phyloP scores from a whole-genome alignment of 64 coral and sea anemone genomes.

The Actinia equina region DNA sequence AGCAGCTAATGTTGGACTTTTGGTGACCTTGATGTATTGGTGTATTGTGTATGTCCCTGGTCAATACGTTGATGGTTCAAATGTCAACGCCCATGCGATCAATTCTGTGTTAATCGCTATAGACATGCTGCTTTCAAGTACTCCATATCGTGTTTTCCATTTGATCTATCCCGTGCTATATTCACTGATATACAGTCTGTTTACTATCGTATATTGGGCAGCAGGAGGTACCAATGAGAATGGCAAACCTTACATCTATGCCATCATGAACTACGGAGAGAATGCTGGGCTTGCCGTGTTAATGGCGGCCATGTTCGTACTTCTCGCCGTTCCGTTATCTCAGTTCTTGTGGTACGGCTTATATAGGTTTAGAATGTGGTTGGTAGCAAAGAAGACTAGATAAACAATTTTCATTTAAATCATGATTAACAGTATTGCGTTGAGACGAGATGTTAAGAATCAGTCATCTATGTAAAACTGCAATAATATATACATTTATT shows the following conservation, averaged over 20 bases:
- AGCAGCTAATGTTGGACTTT: constrained; percentile 47
- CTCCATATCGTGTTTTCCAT: constrained; percentile 73
- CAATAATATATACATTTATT: no score
- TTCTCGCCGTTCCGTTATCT: constrained; percentile 53
- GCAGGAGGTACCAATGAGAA: constrained; percentile 40
- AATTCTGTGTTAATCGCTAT: constrained; percentile 76
- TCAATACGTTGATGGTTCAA: constrained; percentile 38
- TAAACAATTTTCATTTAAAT: neutral
- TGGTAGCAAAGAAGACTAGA: neutral
- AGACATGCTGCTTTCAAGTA: constrained; percentile 31
- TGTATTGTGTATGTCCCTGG: constrained; percentile 57
- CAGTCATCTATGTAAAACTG: no score
- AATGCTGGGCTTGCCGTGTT: constrained; percentile 22
- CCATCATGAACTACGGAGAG: constrained; percentile 55
- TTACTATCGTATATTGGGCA: constrained; percentile 82
- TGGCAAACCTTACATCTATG: constrained; percentile 64
- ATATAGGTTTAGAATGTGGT: constrained; percentile 46
- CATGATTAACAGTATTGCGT: no score
- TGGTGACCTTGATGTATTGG: constrained; percentile 79
- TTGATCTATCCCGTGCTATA: constrained; percentile 75
- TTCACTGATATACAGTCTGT: constrained; percentile 53
- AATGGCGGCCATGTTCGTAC: constrained; percentile 31
- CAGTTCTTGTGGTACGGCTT: constrained; percentile 56
- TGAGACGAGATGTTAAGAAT: no score
- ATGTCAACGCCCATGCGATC: constrained; percentile 66